phyloP scores from a whole-genome alignment of 2,888 invertebrate species.

The Bellardia pandia region DNA sequence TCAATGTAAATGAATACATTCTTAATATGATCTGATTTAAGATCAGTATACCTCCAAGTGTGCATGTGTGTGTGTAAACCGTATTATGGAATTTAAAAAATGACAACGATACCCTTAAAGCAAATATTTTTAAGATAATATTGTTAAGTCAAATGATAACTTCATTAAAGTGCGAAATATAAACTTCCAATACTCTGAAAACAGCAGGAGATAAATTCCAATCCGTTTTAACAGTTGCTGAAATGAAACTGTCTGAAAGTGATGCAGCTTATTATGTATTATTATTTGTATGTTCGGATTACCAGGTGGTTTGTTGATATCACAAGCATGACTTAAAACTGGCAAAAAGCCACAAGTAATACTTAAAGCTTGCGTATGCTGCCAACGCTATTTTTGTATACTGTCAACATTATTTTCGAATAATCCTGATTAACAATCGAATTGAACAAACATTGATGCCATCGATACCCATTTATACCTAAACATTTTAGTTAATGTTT shows the following conservation, averaged over 20 bases:
- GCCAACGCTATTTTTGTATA: slow-evolving; percentile 30
- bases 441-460: slow-evolving; percentile 30
- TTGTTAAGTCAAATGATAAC: slow-evolving; percentile 65
- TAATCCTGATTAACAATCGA: slow-evolving; percentile 65
- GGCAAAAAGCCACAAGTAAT: slow-evolving; percentile 13
- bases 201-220: slow-evolving; percentile 66
- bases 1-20: not conserved
- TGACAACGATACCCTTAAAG: slow-evolving; percentile 22
- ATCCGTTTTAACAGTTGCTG: slow-evolving; percentile 50
- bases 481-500: slow-evolving; percentile 32
- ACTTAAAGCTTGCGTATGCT: slow-evolving; percentile 22
- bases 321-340: slow-evolving; percentile 30
- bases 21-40: not conserved
- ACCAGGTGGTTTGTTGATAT: slow-evolving; percentile 61
- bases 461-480: slow-evolving; percentile 30
- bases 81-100: slow-evolving; percentile 35
- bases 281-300: not conserved
- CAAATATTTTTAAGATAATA: slow-evolving; percentile 19
- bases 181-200: slow-evolving; percentile 60
- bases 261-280: slow-evolving; percentile 25
- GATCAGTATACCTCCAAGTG: not conserved
- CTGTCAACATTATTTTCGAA: slow-evolving; percentile 37
- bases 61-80: not conserved
- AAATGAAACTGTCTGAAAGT: slow-evolving; percentile 41
- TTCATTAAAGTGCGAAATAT: slow-evolving; percentile 69